A percentile compares a stretch with the other conserved stretches of the same genome.
phyloP scores from a whole-genome alignment of 2,113 vertebrate genomes.

The Carollia perspicillata region DNA sequence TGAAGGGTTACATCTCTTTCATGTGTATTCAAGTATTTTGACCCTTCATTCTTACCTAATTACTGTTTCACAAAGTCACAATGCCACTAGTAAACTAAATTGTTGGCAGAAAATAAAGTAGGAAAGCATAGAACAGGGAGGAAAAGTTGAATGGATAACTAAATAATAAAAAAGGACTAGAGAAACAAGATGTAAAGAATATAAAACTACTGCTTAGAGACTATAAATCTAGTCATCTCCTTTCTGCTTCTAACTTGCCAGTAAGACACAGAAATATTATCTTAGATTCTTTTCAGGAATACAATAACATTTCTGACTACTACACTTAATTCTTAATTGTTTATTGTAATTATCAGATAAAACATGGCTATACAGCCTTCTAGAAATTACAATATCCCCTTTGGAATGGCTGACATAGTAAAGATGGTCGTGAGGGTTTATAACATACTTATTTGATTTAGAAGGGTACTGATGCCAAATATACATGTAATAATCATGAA shows the following conservation, averaged over 20 bases:
- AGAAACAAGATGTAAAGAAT: neutral
- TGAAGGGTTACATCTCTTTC: neutral
- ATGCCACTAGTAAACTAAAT: neutral
- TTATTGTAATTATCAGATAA: slow-evolving; percentile 7
- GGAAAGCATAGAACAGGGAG: neutral
- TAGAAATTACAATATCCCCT: neutral
- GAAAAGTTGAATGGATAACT: neutral
- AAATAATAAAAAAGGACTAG: neutral
- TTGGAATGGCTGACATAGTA: neutral
- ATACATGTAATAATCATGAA: neutral
- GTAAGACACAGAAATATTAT: neutral
- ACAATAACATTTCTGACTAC: neutral
- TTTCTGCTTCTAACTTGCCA: neutral
- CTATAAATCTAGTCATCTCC: neutral
- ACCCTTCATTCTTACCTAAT: neutral
- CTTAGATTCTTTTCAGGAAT: neutral
- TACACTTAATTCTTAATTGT: neutral
- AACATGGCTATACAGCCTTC: neutral
- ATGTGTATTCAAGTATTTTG: neutral
- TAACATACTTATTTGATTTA: neutral
- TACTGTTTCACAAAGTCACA: neutral
- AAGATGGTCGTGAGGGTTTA: neutral
- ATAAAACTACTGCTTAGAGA: neutral
- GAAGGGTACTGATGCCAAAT: neutral
- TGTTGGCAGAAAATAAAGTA: slow-evolving; percentile 19